phyloP scores from a whole-genome alignment of 2,113 vertebrate genomes.

The Rhinoptilus africanus region DNA sequence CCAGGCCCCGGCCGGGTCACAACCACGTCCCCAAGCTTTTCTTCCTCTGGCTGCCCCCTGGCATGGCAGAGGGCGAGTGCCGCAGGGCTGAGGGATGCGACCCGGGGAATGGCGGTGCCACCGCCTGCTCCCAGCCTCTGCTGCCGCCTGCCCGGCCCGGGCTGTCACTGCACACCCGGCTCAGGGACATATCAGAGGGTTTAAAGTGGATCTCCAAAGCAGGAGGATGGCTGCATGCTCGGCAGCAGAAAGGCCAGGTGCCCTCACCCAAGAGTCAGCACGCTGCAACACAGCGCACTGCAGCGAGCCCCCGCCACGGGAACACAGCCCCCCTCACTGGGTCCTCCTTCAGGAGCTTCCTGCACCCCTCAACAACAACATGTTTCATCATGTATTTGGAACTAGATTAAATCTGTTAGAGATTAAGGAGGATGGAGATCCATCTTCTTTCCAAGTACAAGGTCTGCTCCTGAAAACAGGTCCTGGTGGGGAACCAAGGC shows the following conservation, averaged over 20 bases:
- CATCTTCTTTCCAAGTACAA: not conserved
- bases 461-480: not conserved
- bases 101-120: not conserved
- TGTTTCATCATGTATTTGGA: not conserved
- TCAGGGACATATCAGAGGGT: fast-evolving
- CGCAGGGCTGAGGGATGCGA: fast-evolving
- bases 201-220: fast-evolving
- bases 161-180: not conserved
- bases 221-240: fast-evolving
- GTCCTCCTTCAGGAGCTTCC: not conserved
- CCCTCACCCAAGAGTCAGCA: not conserved
- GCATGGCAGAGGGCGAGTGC: not conserved
- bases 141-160: fast-evolving
- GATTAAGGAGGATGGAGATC: not conserved
- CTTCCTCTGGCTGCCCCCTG: not conserved
- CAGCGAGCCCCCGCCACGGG: not conserved
- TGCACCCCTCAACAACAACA: not conserved
- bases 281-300: no score
- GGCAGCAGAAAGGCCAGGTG: fast-evolving
- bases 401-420: not conserved
- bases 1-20: fast-evolving
- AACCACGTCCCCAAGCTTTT: not conserved
- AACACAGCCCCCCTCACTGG: not conserved
- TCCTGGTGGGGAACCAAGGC: not conserved
- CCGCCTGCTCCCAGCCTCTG: not conserved